Base-by-base conservation (phyloP, 2,797 vertebrate species). In the Crax fasciolata region DNA sequence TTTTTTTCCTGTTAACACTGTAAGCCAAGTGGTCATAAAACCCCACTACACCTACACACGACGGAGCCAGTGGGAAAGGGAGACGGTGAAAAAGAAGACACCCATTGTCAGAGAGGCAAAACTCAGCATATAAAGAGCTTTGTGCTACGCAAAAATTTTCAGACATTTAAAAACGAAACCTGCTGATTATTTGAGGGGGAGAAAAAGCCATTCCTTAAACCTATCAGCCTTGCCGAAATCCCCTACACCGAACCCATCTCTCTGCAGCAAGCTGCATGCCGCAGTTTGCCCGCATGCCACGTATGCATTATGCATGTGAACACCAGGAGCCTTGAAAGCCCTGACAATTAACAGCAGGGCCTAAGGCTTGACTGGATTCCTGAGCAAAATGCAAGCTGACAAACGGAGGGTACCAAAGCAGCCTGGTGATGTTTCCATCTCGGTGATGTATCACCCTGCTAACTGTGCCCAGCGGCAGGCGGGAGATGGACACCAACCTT, bases 401-500 rank as follows among this genome's bases (percentile, higher is more conserved):
- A 79, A 84, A 61, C 10, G 19, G 48, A 76, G 67, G 93, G 92
- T 51, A 89, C 78, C 89, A 51, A 95, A 95, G 92, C 76, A 88
- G 73, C 48, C 89, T 28, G 82, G 92, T 89, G 68, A 82, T 21
- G 49, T 67, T 90, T 91, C 91, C 75, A 71, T 77, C 86, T 72
- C 41, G 0, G 38, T 17, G 41, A 27, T 28, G 41, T 32, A 79
- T 84, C 93, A 76, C 52, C 85, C 91, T 65, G 80, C 61, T 73
- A 68, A 90, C 79, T 10, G 13, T 25, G 52, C 68, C 65, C 83
- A 59, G 87, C 72, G 92, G 84, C 84, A 84, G 2, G 14, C 39
- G 30, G 87, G 77, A 84, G 81, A 93, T 0, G 66, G 85, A 91
- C 85, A 90, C 55, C 76, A 76, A 46, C 46, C 41, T 51, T 13